Conservation (phyloP, 2,797 vertebrate genomes). For the Chaetophractus vellerosus region DNA sequence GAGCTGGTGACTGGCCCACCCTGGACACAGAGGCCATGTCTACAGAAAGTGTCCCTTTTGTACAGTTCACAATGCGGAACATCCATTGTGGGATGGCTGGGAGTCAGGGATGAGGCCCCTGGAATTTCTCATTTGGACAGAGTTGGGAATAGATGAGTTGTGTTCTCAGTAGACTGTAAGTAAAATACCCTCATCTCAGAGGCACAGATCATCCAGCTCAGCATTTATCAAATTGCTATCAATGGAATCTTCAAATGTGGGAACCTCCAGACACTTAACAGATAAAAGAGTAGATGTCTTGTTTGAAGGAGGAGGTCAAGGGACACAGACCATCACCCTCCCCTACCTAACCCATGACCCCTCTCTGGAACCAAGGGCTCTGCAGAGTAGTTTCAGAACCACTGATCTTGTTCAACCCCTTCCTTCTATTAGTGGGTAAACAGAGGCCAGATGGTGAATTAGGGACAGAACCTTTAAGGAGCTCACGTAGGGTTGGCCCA, state of each 20-base stretch:
- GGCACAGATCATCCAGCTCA: fast-evolving
- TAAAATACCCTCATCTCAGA: neutral
- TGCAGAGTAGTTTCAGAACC: neutral
- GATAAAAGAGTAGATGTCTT: neutral
- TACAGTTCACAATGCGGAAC: neutral
- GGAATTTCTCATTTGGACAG: neutral
- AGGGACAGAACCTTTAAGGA: neutral
- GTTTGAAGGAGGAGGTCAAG: neutral
- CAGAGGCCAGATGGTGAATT: neutral
- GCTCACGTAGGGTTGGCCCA: neutral
- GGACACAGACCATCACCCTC: neutral
- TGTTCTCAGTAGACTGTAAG: neutral
- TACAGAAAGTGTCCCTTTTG: neutral
- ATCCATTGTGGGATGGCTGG: neutral
- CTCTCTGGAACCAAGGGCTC: neutral
- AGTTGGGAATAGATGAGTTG: neutral
- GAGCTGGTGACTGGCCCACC: neutral
- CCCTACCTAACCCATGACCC: too few relatives aligned
- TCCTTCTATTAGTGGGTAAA: neutral
- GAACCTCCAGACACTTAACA: neutral
- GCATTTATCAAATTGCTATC: neutral
- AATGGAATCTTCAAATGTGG: fast-evolving
- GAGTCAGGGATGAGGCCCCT: neutral
- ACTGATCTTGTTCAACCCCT: neutral
- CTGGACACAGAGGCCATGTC: neutral